Base-by-base conservation (phyloP, 2,113 vertebrate genomes). In the Semicossyphus pulcher region DNA sequence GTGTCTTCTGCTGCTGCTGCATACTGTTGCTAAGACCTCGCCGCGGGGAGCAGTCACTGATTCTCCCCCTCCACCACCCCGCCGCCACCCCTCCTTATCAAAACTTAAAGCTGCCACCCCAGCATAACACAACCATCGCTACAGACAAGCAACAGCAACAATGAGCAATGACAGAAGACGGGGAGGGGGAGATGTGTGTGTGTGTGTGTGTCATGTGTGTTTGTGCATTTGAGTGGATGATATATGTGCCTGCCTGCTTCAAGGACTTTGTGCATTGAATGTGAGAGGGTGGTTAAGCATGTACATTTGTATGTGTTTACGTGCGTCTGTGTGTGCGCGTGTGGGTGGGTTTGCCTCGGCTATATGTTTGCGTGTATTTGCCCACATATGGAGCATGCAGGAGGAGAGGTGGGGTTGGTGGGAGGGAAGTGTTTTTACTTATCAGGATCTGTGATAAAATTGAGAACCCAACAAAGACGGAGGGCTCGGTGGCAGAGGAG, bases 81-180 rank as follows among this genome's bases (percentile, higher is more conserved):
- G 11, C 48, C 29, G 1, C 18, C 20, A 0, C 62, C 69, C 56
- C 61, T 41, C 71, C 76, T 32, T 23, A 76, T 84, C 81, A 81
- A 83, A 89, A 84, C 92, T 95, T 94, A 93, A 96, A 95, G 93
- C 94, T 95, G 94, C 95, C 94, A 95, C 92, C 68, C 75, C 26
- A 60, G 66, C 73, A 79, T 93, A 94, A 94, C 95, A 95, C 94
- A 92, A 94, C 91, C 72, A 83, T 69, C 21, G 25, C 60, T 53
- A 71, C 58, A 83, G 81, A 86, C 77, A 74, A 42, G 93, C 92
- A 93, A 94, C 93, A 94, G 93, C 94, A 94, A 95, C 93, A 93
- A 88, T 86, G 93, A 94, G 92, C 89, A 90, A 37, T 70, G 82
- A 72, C 67, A 79, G 78, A 62, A 67, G 20, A 7, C 21, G 31